A percentile compares a stretch with the other conserved stretches of the same genome.
Evolutionary conservation across 2,888 invertebrate genomes (phyloP).

Genomic region (Leptopilina drosophilae): DNA sequence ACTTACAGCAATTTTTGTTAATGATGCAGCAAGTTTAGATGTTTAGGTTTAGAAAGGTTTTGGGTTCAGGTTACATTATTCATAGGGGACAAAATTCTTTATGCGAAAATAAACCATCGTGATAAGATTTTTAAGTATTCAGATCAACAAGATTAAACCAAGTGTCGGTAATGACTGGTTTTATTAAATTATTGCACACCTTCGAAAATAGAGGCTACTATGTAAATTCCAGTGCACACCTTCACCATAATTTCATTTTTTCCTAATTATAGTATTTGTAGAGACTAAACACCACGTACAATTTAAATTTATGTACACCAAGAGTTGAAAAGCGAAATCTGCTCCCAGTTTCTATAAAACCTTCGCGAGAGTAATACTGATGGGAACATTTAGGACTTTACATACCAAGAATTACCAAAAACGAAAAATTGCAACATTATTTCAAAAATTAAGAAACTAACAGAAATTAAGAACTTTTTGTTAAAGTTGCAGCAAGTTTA

Average conservation of each 20-base stretch:
- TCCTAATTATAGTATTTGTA: conserved; percentile 59
- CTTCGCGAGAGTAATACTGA: background rate
- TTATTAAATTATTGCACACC: conserved; percentile 43
- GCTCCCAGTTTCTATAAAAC: conserved; percentile 15
- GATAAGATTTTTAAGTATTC: conserved; percentile 43
- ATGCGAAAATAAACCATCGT: conserved; percentile 29
- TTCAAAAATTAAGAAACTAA: no score
- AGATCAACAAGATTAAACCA: conserved; percentile 48
- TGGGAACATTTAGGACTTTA: background rate
- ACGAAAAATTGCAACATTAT: background rate
- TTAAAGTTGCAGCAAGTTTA: no score
- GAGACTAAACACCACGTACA: conserved; percentile 56
- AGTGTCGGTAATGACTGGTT: conserved; percentile 33
- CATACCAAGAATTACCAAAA: background rate
- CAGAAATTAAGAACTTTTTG: no score
- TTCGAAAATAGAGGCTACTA: conserved; percentile 14
- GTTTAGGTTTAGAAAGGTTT: no score
- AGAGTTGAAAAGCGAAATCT: no score
- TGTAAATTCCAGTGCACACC: conserved; percentile 10
- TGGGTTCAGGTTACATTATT: no score
- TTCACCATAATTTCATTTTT: background rate
- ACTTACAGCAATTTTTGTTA: no score
- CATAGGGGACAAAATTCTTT: background rate
- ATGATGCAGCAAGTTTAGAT: no score
- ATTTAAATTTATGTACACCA: conserved; percentile 42